Conservation (phyloP, 1,140 invertebrate species). For the Zophobas atratus region DNA sequence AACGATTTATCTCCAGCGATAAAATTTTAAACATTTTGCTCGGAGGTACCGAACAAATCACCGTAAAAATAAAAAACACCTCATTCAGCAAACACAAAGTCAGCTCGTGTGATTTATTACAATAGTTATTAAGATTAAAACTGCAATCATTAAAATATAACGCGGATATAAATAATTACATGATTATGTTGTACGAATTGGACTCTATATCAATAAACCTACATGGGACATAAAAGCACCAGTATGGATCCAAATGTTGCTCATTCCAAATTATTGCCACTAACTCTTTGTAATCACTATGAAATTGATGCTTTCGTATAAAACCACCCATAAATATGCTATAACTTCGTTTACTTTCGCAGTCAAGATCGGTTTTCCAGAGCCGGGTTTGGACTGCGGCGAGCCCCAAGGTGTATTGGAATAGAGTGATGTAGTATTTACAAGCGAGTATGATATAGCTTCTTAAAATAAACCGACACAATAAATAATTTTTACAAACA, state of each 20-base stretch:
- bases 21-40: slow-evolving; percentile 12
- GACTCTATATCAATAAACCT: slow-evolving; percentile 13
- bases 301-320: background rate
- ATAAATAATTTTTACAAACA: no score
- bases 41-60: background rate
- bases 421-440: no score
- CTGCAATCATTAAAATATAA: slow-evolving; percentile 14
- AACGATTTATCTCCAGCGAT: slow-evolving; percentile 7
- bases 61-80: background rate
- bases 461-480: no score
- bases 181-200: slow-evolving; percentile 1
- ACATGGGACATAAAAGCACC: slow-evolving; percentile 1
- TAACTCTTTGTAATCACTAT: background rate
- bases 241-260: background rate
- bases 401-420: no score
- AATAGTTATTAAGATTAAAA: slow-evolving; percentile 42
- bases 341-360: no score
- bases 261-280: background rate
- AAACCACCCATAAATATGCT: background rate
- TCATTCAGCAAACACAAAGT: slow-evolving; percentile 23
- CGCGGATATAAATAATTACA: slow-evolving; percentile 16
- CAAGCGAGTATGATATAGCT: no score
- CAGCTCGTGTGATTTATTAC: slow-evolving; percentile 22
- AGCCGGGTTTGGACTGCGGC: background rate
- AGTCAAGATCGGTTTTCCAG: background rate